A percentile compares a stretch with the other conserved stretches of the same genome.
These are phyloP conservation scores for Agrotis segetum DNA, from an alignment of 2,888 invertebrate species.

Conservation along the genomic window DNA sequence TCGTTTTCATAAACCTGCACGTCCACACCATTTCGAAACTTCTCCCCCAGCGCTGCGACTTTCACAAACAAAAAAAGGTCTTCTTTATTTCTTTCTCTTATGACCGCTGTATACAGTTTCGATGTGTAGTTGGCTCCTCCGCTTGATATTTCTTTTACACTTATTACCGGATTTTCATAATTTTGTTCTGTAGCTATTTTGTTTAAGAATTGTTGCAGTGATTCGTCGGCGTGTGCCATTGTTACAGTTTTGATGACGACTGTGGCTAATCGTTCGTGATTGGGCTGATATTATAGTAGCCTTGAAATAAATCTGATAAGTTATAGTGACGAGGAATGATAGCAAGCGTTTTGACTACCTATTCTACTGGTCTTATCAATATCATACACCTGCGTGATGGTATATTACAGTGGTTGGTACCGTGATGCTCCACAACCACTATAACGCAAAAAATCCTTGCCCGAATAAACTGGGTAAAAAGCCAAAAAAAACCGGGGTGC, in stretches of 20 bases:
- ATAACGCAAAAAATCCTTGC: too few species aligned
- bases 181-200: slow-evolving; percentile 68
- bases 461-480: too few species aligned
- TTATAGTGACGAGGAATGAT: background rate
- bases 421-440: background rate
- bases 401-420: background rate
- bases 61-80: slow-evolving; percentile 75
- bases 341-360: background rate
- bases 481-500: too few species aligned
- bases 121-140: slow-evolving; percentile 79
- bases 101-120: slow-evolving; percentile 64
- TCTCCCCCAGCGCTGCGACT: slow-evolving; percentile 59
- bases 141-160: slow-evolving; percentile 67
- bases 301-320: slow-evolving; percentile 1
- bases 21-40: slow-evolving; percentile 12
- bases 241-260: background rate
- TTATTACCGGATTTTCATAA: slow-evolving; percentile 63
- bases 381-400: background rate
- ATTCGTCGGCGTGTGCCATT: slow-evolving; percentile 29
- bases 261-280: background rate
- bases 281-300: background rate
- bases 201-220: slow-evolving; percentile 24
- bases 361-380: background rate
- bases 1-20: slow-evolving; percentile 53
- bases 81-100: slow-evolving; percentile 63